Conservation (phyloP, 2,797 vertebrate species). For the Petrocephalus schoutedeni region DNA sequence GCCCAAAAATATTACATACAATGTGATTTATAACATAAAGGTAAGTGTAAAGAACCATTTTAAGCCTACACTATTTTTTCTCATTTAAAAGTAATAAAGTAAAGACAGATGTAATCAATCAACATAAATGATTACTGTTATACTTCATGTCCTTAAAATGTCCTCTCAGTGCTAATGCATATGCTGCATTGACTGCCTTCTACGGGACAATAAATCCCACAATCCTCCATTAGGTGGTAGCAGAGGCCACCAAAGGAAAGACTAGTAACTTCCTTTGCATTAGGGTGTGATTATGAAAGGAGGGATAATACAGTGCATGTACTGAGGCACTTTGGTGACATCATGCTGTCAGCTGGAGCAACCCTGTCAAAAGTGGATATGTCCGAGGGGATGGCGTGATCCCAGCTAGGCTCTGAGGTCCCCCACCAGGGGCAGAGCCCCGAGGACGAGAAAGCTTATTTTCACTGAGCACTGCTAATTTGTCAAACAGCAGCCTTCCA, state of each 20-base stretch:
- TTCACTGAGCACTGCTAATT: neutral
- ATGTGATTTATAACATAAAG: neutral
- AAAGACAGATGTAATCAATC: neutral
- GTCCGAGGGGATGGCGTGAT: neutral
- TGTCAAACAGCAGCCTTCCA: neutral
- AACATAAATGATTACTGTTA: constrained; percentile 8
- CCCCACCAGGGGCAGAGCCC: neutral
- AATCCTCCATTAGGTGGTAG: constrained; percentile 48
- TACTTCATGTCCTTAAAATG: constrained; percentile 47
- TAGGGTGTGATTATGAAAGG: neutral
- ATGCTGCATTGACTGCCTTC: neutral
- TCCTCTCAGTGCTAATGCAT: constrained; percentile 34
- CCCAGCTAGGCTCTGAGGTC: neutral
- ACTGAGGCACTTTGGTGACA: constrained; percentile 1
- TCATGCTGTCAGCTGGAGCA: neutral
- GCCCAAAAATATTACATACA: neutral
- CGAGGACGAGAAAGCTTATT: neutral
- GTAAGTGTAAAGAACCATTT: neutral
- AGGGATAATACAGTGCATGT: neutral
- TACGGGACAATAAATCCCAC: neutral
- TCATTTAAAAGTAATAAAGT: neutral
- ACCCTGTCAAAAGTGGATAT: constrained; percentile 6
- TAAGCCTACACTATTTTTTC: neutral
- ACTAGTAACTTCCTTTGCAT: neutral
- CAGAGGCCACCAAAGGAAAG: constrained; percentile 35